Evolutionary conservation across 2,797 vertebrate genomes (phyloP).

Genomic region (Hippoglossus hippoglossus): DNA sequence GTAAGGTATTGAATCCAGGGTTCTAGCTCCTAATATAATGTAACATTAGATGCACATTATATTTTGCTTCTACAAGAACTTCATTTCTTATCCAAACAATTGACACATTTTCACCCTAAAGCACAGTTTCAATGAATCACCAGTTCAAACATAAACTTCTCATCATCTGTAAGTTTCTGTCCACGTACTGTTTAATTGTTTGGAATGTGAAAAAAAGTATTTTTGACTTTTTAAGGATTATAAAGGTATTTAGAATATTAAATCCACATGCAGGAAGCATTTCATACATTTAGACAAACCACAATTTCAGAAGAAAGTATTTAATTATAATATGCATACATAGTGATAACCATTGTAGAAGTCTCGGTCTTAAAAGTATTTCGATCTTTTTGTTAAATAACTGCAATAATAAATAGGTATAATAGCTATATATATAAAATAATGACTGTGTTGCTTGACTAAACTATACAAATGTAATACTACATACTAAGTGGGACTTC

Average conservation of each 20-base stretch:
- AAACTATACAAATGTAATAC: background rate
- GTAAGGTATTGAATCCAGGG: conserved; percentile 10
- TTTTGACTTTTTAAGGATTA: background rate
- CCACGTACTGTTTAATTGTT: conserved; percentile 28
- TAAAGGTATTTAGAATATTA: conserved; percentile 4
- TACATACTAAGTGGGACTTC: conserved; percentile 55
- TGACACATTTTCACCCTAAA: conserved; percentile 1
- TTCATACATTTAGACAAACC: conserved; percentile 55
- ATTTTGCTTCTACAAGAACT: conserved; percentile 31
- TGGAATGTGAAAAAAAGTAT: conserved; percentile 31
- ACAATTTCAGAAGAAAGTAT: conserved; percentile 23
- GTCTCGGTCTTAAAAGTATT: conserved; percentile 35
- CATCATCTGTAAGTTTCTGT: background rate
- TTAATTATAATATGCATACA: conserved; percentile 36
- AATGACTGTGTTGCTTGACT: background rate
- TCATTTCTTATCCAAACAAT: conserved; percentile 38
- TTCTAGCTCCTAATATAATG: conserved; percentile 50
- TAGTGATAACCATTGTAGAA: conserved; percentile 76
- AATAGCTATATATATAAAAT: too few relatives aligned
- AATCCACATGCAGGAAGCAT: conserved; percentile 69
- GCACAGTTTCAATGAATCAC: background rate
- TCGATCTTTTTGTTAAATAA: background rate
- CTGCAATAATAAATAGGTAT: too few relatives aligned
- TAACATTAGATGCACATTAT: conserved; percentile 59
- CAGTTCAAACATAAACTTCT: background rate